Base-by-base conservation (phyloP, 2,797 vertebrate genomes). In the Otolemur crassicaudatus region DNA sequence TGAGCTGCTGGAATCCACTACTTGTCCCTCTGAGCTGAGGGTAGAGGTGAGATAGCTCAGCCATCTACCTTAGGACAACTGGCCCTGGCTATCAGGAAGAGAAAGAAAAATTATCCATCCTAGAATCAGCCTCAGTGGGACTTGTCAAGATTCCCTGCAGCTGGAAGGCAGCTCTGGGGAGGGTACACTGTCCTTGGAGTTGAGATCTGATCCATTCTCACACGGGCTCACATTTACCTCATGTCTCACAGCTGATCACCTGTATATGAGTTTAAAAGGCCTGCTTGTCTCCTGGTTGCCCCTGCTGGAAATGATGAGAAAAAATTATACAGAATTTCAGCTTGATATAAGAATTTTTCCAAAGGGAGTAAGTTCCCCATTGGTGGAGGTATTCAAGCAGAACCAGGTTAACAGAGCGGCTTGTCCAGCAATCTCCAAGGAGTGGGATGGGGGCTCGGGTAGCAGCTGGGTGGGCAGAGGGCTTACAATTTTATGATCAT, bases 151-250 rank as follows among this genome's bases (percentile, higher is more conserved):
- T 11, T 6, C 19, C 7, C 73, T 7, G 1, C 1, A 23, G 81
- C 77, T 72, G 56, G 70, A 69, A 31, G 27, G 34, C 56, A 31
- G 53, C 22, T 17, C 56, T 6, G 40, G 56, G 23, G n/a, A 27
- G 27, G 7, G 29, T 2, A 7, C 58, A 4, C 0, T 1, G 10
- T 63, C 27, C 16, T 5, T 8, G 61, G 23, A 53, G 40, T 5
- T 12, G 53, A 58, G 60, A 60, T 20, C 25, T 19, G 40, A 43
- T 46, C 13, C 7, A 0, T 49, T 46, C 56, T 19, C 43, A 16
- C 17, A 1, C 0, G 25, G 1, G 31, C 34, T 31, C 61, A 7
- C 2, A 23, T 31, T 29, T 34, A 63, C 79, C 31, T 53, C 29
- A 7, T 11, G 19, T 27, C 29, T 60, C 65, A 16, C 46, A 46